phyloP scores from a whole-genome alignment of 2,888 invertebrate genomes.

The Cerastis leucographa region DNA sequence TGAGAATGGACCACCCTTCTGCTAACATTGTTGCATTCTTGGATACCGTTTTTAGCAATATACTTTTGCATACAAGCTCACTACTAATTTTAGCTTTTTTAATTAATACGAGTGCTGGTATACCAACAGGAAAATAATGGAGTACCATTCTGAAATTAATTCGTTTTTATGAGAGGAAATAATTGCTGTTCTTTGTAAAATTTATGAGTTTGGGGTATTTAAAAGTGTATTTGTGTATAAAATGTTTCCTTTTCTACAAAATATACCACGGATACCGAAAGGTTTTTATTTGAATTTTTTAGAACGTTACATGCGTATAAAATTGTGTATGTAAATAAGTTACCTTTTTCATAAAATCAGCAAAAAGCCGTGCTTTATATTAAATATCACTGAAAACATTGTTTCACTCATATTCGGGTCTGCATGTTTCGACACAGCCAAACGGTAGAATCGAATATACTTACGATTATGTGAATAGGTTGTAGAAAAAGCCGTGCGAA shows the following conservation, averaged over 20 bases:
- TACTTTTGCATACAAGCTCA: conserved; percentile 7
- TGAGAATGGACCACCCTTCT: conserved; percentile 36
- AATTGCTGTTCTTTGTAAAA: conserved; percentile 41
- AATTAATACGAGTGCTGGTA: conserved; percentile 44
- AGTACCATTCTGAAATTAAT: conserved; percentile 45
- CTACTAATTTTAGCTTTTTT: conserved; percentile 41
- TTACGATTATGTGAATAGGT: neutral
- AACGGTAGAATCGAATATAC: neutral
- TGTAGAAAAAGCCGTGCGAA: neutral
- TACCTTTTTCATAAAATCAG: neutral
- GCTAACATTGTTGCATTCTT: conserved; percentile 31
- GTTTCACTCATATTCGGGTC: neutral
- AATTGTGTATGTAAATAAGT: neutral
- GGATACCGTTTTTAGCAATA: neutral
- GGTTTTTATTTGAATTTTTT: neutral
- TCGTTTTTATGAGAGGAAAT: conserved; percentile 42
- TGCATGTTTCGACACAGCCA: neutral
- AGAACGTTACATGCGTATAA: neutral
- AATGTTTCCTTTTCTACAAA: neutral
- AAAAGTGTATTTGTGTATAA: conserved; percentile 15
- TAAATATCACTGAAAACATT: neutral
- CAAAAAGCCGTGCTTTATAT: neutral
- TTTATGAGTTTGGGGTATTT: conserved; percentile 35
- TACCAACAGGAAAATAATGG: neutral
- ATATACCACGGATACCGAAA: neutral